Evolutionary conservation across 2,113 vertebrate species (phyloP).

Genomic region (Nothocercus nigrocapillus): DNA sequence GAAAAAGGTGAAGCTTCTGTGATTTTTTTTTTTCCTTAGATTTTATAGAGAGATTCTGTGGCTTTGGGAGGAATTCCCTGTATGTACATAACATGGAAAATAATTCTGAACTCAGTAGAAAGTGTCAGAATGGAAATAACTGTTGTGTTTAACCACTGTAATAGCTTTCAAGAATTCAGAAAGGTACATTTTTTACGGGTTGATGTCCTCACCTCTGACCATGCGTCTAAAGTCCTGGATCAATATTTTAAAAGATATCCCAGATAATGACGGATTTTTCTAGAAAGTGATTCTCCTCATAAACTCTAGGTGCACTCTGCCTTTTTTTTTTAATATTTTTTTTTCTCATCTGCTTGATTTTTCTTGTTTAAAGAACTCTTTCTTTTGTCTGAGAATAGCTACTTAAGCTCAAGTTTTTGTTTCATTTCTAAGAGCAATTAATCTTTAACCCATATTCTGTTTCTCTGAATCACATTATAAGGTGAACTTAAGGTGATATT

Average conservation of each 20-base stretch:
- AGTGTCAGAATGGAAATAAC: not conserved
- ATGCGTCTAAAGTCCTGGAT: not conserved
- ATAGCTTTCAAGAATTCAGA: not conserved
- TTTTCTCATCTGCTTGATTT: not conserved
- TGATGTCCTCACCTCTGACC: not conserved
- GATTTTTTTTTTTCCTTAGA: constrained; percentile 1
- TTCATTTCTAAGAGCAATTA: not conserved
- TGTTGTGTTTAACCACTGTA: not conserved
- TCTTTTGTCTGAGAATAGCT: not conserved
- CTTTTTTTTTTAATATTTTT: not conserved
- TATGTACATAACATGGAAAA: not conserved
- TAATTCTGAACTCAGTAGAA: not conserved
- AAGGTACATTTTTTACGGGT: not conserved
- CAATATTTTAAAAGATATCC: not conserved
- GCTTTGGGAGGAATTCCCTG: not conserved
- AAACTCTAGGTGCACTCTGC: not conserved
- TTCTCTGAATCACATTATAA: not conserved
- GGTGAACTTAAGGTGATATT: not conserved
- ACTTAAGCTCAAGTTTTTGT: not conserved
- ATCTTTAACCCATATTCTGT: not conserved
- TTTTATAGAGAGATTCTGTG: constrained; percentile 3
- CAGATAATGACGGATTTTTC: not conserved
- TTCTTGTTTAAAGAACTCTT: not conserved
- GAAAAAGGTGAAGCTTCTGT: constrained; percentile 30
- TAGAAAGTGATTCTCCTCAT: not conserved